Conservation (phyloP, 2,797 vertebrate genomes). For the Schizopygopsis malacanthus region DNA sequence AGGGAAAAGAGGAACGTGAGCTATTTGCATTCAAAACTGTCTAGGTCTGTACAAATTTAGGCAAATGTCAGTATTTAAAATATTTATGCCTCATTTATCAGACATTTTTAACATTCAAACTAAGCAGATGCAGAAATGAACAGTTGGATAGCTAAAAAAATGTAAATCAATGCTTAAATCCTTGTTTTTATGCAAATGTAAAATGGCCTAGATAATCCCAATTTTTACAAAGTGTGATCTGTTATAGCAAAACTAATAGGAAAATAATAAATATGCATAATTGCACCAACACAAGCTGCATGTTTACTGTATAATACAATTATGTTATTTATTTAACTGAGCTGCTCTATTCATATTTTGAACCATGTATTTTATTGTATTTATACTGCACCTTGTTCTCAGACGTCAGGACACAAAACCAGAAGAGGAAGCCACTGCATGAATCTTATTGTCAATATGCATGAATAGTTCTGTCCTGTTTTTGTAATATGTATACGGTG, state of each 20-base stretch:
- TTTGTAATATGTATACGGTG: background rate
- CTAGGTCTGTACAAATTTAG: background rate
- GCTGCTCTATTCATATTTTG: background rate
- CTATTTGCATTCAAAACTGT: slow-evolving; percentile 18
- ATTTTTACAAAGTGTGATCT: background rate
- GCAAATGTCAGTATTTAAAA: background rate
- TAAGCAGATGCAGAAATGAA: background rate
- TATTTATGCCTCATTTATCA: background rate
- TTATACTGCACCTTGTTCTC: too few species aligned
- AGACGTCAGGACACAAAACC: background rate
- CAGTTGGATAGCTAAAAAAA: background rate
- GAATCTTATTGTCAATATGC: background rate
- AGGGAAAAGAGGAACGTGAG: background rate
- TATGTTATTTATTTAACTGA: background rate
- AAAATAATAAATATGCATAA: background rate
- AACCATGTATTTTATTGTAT: background rate
- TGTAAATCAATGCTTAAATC: background rate
- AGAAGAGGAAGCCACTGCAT: background rate
- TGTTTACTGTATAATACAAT: background rate
- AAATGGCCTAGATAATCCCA: background rate
- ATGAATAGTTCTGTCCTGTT: background rate
- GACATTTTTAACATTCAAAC: background rate
- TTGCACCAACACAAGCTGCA: background rate
- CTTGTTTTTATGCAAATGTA: background rate
- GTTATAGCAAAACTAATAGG: background rate